Evolutionary conservation across 2,113 vertebrate species (phyloP).

Genomic region (Percopsis transmontana): DNA sequence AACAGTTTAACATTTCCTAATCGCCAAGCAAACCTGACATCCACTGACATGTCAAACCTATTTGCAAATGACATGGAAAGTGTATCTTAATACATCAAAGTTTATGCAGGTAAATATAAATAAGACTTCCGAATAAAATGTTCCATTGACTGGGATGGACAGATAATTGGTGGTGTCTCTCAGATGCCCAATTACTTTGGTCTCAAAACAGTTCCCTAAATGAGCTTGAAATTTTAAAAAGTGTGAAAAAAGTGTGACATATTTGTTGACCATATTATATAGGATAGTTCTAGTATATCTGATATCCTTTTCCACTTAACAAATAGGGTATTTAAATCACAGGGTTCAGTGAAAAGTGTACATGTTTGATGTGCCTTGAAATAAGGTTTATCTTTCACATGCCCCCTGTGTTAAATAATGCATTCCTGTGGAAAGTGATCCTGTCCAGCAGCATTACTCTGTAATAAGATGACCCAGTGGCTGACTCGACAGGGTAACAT

Average conservation of each 20-base stretch:
- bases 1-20: not conserved
- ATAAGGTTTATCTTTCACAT: constrained; percentile 19
- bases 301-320: not conserved
- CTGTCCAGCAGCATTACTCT: constrained; percentile 15
- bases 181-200: no score
- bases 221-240: no score
- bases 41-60: no score
- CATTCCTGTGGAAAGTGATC: constrained; percentile 66
- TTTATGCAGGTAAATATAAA: no score
- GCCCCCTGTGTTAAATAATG: constrained; percentile 64
- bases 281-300: not conserved
- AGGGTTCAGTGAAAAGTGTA: constrained; percentile 20
- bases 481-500: constrained; percentile 30
- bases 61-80: no score
- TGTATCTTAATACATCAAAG: no score
- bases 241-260: no score
- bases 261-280: no score
- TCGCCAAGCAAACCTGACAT: not conserved
- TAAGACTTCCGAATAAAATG: no score
- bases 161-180: no score
- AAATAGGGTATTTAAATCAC: constrained; percentile 20
- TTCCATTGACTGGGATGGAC: no score
- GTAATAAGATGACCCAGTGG: constrained; percentile 50
- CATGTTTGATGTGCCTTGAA: constrained; percentile 5
- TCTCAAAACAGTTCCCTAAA: no score